phyloP scores from a whole-genome alignment of 1,140 invertebrate species.

The Antheraea pernyi region DNA sequence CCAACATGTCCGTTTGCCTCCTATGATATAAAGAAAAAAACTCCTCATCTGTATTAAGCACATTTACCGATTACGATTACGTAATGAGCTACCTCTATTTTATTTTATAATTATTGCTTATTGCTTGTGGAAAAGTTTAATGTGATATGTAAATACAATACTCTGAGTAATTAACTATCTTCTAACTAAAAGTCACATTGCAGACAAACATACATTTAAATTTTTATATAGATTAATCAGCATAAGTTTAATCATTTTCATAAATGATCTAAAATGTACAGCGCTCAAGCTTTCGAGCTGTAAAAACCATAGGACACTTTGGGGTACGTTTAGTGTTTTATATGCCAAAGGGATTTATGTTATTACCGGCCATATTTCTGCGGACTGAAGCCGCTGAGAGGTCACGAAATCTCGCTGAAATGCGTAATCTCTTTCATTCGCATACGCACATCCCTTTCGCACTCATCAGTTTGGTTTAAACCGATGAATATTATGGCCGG shows the following conservation, averaged over 20 bases:
- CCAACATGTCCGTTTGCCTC: too few species aligned
- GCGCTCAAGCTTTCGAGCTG: conserved; percentile 30
- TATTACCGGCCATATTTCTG: conserved; percentile 79
- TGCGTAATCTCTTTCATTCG: conserved; percentile 35
- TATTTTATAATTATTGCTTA: too few species aligned
- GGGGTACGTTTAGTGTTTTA: conserved; percentile 79
- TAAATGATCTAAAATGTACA: conserved; percentile 41
- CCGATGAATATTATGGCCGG: conserved; percentile 73
- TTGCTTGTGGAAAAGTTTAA: too few species aligned
- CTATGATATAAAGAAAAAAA: too few species aligned
- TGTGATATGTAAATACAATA: too few species aligned
- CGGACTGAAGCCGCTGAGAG: conserved; percentile 71
- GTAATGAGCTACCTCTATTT: too few species aligned
- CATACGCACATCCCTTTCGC: conserved; percentile 48
- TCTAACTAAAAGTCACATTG: too few species aligned
- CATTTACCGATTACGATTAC: too few species aligned
- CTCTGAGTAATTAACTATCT: too few species aligned
- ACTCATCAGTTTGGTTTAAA: conserved; percentile 51
- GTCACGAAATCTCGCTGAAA: conserved; percentile 73
- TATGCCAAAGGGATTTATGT: conserved; percentile 80
- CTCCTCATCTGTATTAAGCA: too few species aligned
- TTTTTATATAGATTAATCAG: background rate
- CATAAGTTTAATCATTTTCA: conserved; percentile 30
- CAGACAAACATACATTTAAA: too few species aligned
- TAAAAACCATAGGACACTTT: conserved; percentile 58